phyloP scores from a whole-genome alignment of 2,113 vertebrate genomes.

The Clarias gariepinus region DNA sequence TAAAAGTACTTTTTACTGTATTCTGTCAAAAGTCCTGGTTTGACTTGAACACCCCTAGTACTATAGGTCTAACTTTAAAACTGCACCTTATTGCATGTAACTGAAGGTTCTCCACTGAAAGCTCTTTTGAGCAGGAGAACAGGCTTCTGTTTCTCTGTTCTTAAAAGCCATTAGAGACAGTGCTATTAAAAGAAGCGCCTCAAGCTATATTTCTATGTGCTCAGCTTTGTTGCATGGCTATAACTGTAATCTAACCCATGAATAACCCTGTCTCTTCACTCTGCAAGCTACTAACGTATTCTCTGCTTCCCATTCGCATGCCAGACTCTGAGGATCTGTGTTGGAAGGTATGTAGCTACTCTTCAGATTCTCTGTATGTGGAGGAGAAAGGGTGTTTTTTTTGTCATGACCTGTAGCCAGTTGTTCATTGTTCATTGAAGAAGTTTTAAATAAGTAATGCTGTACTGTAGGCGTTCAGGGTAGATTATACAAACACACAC shows the following conservation, averaged over 20 bases:
- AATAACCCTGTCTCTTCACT: conserved; percentile 29
- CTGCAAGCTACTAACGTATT: conserved; percentile 79
- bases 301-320: conserved; percentile 82
- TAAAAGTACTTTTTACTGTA: too few species aligned
- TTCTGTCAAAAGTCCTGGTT: too few species aligned
- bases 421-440: neutral
- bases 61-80: neutral
- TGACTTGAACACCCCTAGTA: too few species aligned
- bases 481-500: neutral
- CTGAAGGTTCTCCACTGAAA: neutral
- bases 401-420: neutral
- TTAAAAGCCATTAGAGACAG: neutral
- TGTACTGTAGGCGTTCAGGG: neutral
- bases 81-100: neutral
- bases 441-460: neutral
- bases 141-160: neutral
- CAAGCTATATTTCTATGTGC: conserved; percentile 9
- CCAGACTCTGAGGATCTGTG: conserved; percentile 92
- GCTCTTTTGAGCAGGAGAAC: neutral
- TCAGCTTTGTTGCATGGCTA: conserved; percentile 46
- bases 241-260: conserved; percentile 37
- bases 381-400: neutral
- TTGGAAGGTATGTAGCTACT: conserved; percentile 90
- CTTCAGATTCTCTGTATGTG: conserved; percentile 15
- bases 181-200: conserved; percentile 4